Evolutionary conservation across 2,888 invertebrate species (phyloP).

Genomic region (Tipula vernalis): DNA sequence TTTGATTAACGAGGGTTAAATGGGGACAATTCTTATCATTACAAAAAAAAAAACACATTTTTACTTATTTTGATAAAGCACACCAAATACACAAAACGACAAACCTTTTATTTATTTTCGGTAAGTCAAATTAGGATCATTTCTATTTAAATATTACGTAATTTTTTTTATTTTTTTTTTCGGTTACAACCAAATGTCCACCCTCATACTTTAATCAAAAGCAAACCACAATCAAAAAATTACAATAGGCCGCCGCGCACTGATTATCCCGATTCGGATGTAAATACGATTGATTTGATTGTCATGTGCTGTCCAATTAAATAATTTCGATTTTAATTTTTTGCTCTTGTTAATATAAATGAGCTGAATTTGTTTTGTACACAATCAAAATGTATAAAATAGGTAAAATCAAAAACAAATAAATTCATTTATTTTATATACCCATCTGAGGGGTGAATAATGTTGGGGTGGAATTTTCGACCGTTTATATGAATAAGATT

Average conservation of each 20-base stretch:
- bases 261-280: not conserved
- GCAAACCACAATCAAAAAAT: not conserved
- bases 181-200: not conserved
- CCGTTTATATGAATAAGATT: not conserved
- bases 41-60: not conserved
- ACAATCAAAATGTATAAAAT: not conserved
- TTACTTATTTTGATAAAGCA: not conserved
- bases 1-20: constrained; percentile 4
- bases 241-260: not conserved
- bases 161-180: not conserved
- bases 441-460: not conserved
- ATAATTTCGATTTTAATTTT: not conserved
- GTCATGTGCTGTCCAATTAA: not conserved
- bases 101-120: not conserved
- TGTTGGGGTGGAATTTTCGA: not conserved
- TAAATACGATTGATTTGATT: not conserved
- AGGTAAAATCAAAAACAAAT: not conserved
- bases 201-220: not conserved
- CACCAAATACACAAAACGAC: not conserved
- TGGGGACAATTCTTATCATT: not conserved
- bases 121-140: not conserved
- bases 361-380: not conserved
- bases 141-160: not conserved
- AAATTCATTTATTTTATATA: not conserved
- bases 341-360: not conserved